Base-by-base conservation (phyloP, 2,888 invertebrate genomes). In the Spodoptera picta region DNA sequence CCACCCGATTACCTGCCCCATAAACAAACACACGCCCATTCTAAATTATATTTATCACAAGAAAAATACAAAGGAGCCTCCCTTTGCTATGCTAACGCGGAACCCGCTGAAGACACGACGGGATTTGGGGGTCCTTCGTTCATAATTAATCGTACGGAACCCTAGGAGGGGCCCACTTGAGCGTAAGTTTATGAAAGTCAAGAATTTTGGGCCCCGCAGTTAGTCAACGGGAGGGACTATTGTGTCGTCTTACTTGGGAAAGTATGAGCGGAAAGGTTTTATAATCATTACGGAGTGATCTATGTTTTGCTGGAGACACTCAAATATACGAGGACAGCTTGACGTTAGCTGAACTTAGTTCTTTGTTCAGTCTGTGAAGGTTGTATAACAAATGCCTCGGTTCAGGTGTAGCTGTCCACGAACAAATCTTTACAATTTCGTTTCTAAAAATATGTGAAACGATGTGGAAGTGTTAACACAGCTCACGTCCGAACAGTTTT, bases 101-200 rank as follows among this genome's bases (percentile, higher is more conserved):
- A 62, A 58, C 55, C 60, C 65, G 51, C 61, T 64, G 44, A 65
- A 53, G 44, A 52, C 19, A 57, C 36, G 51, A 42, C 54, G 43
- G 52, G 68, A 74, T 67, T 78, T 69, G 58, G 76, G 52, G 63
- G 52, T 56, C 57, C 69, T 71, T 74, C 54, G 65, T 77, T 65
- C 75, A 78, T 76, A 71, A 73, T 76, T 78, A 78, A 77, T 77
- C 74, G 65, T 62, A 65, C 51, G 31, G 63, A 69, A 69, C 61
- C 52, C 53, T 27, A 9, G 24, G 31, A 50, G 69, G 73, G 51
- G 56, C 36, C 58, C 42, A 62, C 58, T 65, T 45, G 55, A 60
- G 61, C 36, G 51, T 19, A 59, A 62, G 50, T 74, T 75, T 75
- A 60, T 68, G 64, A 59, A 73, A 53, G 53, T 47, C 57, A 65